Evolutionary conservation across 2,888 invertebrate genomes (phyloP), one percentile per base, ranked within the genome.

Genomic region (Strigamia maritima): DNA sequence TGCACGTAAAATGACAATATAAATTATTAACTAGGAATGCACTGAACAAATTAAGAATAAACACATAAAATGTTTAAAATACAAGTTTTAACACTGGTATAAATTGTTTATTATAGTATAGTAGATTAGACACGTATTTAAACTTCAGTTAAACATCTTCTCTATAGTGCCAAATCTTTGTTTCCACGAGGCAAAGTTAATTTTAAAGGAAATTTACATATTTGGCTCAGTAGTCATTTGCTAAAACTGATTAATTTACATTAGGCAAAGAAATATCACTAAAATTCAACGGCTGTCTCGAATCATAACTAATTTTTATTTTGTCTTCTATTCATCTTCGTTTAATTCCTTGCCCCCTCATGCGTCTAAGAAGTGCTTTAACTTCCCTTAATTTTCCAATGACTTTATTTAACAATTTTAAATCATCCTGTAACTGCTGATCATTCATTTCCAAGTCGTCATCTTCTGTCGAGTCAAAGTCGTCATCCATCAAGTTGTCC

Each of bases 241-340:
- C 40, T 40, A 40, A 10, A 40, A 40, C 10, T 40, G 40, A 40
- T 40, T 40, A 35, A 4, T 40, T 40, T 40, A 40, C 40, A 40
- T 40, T 40, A 40, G 40, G 40, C 40, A 40, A 40, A 60, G 19
- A 60, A 60, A 60, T 60, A 60, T 60, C 60, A 60, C 60, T 60
- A 60, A 60, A 60, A n/a, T 60, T n/a, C 60, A n/a, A 14, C 40
- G 2, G 40, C 10, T 6, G 2, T 40, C 40, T 40, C 10, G 4
- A 4, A 10, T 35, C 35, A 35, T 10, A n/a, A n/a, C n/a, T n/a
- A 2, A 31, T 4, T 31, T 31, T 31, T 6, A 31, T 3, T 49
- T 49, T 10, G n/a, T n/a, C 8, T 49, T 19, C 60, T 12, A 16
- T 60, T 60, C 60, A 60, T 60, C 60, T 60, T 19, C 60, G 19